Percentiles rank a stretch among this genome's conserved stretches.
Evolutionary conservation across 2,797 vertebrate species (phyloP).

Genomic region (Eulemur albifrons): DNA sequence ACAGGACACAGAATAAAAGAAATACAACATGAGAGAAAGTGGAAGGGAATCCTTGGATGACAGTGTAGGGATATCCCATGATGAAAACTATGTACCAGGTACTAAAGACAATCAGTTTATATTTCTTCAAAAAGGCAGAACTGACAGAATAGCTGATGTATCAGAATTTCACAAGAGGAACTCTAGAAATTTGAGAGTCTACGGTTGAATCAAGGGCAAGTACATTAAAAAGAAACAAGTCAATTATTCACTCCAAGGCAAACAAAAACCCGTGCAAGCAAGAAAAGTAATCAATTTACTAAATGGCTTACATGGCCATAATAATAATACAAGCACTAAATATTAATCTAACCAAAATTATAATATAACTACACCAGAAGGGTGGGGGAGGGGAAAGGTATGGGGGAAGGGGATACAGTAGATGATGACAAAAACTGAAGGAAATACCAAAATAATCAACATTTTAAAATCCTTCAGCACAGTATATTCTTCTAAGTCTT

Average conservation of each 20-base stretch:
- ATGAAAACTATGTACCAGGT: slow-evolving; percentile 3
- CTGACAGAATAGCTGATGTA: neutral
- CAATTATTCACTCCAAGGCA: neutral
- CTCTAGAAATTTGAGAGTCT: neutral
- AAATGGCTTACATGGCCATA: neutral
- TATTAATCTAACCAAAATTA: slow-evolving; percentile 25
- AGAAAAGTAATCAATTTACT: slow-evolving; percentile 17
- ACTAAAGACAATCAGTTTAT: slow-evolving; percentile 4
- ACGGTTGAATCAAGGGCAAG: neutral
- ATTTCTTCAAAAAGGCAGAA: slow-evolving; percentile 22
- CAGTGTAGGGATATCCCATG: neutral
- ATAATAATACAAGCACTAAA: slow-evolving; percentile 38
- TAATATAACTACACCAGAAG: neutral
- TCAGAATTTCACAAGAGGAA: slow-evolving; percentile 25
- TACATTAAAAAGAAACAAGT: slow-evolving; percentile 3
- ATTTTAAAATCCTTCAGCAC: neutral
- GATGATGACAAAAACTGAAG: neutral
- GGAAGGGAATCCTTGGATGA: neutral
- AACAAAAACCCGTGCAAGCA: slow-evolving; percentile 16
- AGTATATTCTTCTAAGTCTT: neutral
- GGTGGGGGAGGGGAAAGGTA: neutral
- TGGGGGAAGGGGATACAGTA: neutral
- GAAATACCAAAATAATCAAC: slow-evolving; percentile 7
- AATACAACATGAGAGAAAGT: neutral
- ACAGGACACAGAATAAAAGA: neutral